These are phyloP conservation scores for Orthosia cruda DNA, from an alignment of 2,888 invertebrate species.

Conservation along the genomic window DNA sequence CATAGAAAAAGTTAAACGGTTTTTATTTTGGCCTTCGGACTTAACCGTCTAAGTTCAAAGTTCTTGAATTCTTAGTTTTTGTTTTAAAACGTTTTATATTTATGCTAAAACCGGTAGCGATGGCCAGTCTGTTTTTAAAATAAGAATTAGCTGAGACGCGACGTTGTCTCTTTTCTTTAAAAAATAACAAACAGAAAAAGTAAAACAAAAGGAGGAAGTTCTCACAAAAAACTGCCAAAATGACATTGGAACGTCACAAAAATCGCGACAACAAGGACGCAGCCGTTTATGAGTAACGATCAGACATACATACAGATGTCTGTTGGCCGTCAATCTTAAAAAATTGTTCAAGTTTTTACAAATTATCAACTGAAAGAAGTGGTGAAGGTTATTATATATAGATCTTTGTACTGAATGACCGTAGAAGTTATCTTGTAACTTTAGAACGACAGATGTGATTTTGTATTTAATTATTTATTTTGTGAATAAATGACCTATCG, in stretches of 20 bases:
- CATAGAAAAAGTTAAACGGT: not conserved
- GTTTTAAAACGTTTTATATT: not conserved
- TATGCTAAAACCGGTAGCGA: not conserved
- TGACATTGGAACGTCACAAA: conserved; percentile 3
- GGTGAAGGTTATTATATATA: conserved; percentile 21
- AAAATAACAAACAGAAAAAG: not conserved
- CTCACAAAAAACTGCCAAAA: conserved; percentile 22
- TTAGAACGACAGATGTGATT: conserved; percentile 17
- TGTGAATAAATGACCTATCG: conserved; percentile 3
- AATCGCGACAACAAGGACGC: conserved; percentile 17
- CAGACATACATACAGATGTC: conserved; percentile 22
- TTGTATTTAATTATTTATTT: conserved; percentile 18
- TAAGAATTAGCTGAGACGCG: not conserved
- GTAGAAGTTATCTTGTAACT: conserved; percentile 20
- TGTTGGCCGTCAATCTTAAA: conserved; percentile 43
- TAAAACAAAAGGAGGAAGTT: conserved; percentile 8
- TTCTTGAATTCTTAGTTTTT: not conserved
- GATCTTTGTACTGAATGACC: conserved; percentile 8
- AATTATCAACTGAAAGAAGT: conserved; percentile 33
- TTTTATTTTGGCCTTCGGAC: not conserved
- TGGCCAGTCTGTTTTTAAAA: not conserved
- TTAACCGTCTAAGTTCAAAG: conserved; percentile 10
- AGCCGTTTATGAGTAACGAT: conserved; percentile 28
- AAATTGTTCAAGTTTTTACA: conserved; percentile 37
- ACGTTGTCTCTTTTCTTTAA: not conserved